Evolutionary conservation across 2,797 vertebrate species (phyloP).

Genomic region (Benthosema pterotum): DNA sequence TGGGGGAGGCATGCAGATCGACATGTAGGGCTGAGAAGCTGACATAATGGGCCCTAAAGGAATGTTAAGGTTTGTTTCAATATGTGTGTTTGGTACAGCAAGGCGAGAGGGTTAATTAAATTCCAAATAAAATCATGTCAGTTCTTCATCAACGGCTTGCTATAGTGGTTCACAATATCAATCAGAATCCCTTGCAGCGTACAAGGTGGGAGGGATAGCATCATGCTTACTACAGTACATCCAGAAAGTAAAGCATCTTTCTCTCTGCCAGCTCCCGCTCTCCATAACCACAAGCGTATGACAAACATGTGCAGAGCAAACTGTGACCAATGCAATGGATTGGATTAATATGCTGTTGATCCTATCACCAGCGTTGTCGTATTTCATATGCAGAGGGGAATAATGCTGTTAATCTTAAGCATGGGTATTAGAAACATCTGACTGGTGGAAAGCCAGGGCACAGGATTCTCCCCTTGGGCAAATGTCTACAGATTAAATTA

Average conservation of each 20-base stretch:
- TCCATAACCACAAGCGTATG: constrained; percentile 3
- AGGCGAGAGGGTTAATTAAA: constrained; percentile 69
- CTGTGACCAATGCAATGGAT: constrained; percentile 13
- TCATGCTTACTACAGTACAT: constrained; percentile 34
- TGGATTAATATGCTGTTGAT: constrained; percentile 21
- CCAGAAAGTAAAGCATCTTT: constrained; percentile 6
- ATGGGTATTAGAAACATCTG: constrained; percentile 9
- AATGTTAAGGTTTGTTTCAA: too few species aligned
- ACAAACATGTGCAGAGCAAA: constrained; percentile 11
- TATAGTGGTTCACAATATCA: constrained; percentile 68
- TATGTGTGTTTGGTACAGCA: constrained; percentile 3
- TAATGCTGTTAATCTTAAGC: constrained; percentile 24
- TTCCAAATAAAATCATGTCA: constrained; percentile 76
- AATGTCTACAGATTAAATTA: constrained; percentile 23
- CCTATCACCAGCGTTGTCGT: constrained; percentile 13
- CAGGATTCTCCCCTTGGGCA: constrained; percentile 24
- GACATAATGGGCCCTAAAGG: neutral
- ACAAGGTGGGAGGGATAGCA: constrained; percentile 57
- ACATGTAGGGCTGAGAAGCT: neutral
- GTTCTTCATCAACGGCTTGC: constrained; percentile 58
- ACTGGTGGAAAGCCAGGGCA: constrained; percentile 16
- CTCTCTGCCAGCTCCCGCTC: neutral
- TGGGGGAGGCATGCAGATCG: constrained; percentile 9
- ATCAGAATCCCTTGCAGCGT: constrained; percentile 58
- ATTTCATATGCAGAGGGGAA: constrained; percentile 18